Base-by-base conservation (phyloP, 2,888 invertebrate species). In the Drosophila phalerata region DNA sequence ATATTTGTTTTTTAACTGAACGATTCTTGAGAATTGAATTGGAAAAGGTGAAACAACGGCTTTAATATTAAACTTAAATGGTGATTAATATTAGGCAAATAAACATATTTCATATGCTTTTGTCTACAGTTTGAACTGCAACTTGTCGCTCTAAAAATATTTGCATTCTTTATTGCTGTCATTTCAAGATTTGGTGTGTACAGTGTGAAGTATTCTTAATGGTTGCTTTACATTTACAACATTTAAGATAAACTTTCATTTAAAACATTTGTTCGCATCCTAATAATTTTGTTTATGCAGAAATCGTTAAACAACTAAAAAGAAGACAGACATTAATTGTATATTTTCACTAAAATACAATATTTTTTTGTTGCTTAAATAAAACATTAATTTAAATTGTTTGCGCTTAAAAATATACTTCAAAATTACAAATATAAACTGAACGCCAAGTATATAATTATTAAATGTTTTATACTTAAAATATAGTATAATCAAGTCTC, bases 71-170 rank as follows among this genome's bases (percentile, higher is more conserved):
- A 51, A 32, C 32, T 61, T 64, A 56, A 69, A 45, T 63, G 45
- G 32, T 61, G 25, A 25, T 42, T 48, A 37, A 56, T 55, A 47
- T 77, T 56, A 69, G 74, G 56, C 81, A 83, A 68, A 66, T 56
- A 74, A 83, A 81, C 87, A 84, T 88, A 86, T 88, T 86, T 64
- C 47, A 83, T 88, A 86, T 88, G 87, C 58, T 71, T 57, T 37
- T 58, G 34, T 71, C 68, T 64, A 68, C 73, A 62, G 45, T 65
- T 75, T 73, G 61, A 73, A 75, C 68, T 58, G 61, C 48, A 77
- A 60, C 17, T 32, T 45, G 63, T 66, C 62, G 61, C 38, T 69
- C 45, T 60, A 48, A 65, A 69, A 71, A 62, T 85, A 85, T 60
- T 77, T 69, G 43, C 62, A 80, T 49, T 73, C 57, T 61, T 64